Conservation (phyloP, 2,888 invertebrate species). For the Sinopyrophorus schimmeli region DNA sequence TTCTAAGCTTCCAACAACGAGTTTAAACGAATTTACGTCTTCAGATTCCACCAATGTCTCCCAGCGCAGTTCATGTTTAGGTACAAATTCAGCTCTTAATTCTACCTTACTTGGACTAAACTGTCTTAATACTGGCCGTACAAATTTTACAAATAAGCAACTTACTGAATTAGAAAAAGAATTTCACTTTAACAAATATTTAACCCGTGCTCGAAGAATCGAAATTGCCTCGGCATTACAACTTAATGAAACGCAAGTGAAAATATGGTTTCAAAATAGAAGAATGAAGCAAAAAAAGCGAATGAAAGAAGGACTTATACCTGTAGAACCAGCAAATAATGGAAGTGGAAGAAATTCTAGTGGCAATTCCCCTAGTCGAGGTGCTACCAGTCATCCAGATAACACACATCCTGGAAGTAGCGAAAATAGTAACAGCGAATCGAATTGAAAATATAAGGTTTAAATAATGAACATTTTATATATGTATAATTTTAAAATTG, state of each 20-base stretch:
- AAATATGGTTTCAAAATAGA: constrained; percentile 98
- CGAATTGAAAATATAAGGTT: constrained; percentile 53
- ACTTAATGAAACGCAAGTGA: constrained; percentile 94
- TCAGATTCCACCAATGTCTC: constrained; percentile 57
- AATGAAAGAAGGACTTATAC: constrained; percentile 87
- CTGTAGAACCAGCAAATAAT: constrained; percentile 58
- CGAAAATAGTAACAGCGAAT: constrained; percentile 72
- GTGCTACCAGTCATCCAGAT: constrained; percentile 52
- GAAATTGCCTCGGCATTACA: constrained; percentile 97
- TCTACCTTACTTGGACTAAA: constrained; percentile 53
- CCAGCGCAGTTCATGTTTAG: constrained; percentile 51
- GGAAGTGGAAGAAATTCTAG: constrained; percentile 43
- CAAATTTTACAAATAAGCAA: constrained; percentile 99
- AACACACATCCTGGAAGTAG: constrained; percentile 60
- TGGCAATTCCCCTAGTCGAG: constrained; percentile 56
- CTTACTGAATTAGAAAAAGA: constrained; percentile 98
- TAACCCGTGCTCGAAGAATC: constrained; percentile 93
- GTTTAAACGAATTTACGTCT: constrained; percentile 46
- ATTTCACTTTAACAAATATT: constrained; percentile 98
- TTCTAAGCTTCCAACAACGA: constrained; percentile 63
- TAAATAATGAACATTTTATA: not conserved
- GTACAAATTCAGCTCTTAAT: constrained; percentile 55
- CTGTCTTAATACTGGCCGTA: constrained; percentile 82
- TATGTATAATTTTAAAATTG: no score
- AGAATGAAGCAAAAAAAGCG: constrained; percentile 98